phyloP scores from a whole-genome alignment of 2,797 vertebrate species.

The Propithecus perrieri region DNA sequence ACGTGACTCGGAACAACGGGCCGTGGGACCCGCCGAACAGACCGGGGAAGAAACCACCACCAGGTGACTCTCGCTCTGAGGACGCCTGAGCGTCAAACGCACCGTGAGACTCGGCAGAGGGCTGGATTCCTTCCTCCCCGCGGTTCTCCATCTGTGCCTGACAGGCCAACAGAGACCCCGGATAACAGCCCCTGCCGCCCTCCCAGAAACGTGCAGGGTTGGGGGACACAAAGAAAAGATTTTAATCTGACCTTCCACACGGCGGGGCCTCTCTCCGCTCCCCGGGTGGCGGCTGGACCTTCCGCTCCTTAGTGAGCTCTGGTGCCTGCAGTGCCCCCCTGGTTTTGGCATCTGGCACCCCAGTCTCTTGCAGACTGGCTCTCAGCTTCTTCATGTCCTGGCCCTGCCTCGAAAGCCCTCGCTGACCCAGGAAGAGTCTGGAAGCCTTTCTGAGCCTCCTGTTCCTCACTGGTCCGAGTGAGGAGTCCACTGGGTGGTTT shows the following conservation, averaged over 20 bases:
- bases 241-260: fast-evolving
- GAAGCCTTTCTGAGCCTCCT: not conserved
- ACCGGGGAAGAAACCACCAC: fast-evolving
- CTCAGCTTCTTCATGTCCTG: fast-evolving
- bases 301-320: not conserved
- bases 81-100: fast-evolving
- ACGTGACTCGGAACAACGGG: fast-evolving
- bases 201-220: fast-evolving
- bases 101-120: fast-evolving
- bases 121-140: too few relatives aligned
- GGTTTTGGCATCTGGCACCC: too few relatives aligned
- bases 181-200: fast-evolving
- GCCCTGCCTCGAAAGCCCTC: too few relatives aligned
- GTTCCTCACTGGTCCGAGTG: fast-evolving
- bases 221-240: not conserved
- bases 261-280: fast-evolving
- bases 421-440: too few relatives aligned
- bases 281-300: fast-evolving
- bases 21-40: fast-evolving
- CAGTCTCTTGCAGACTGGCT: not conserved
- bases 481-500: too few relatives aligned
- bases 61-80: fast-evolving
- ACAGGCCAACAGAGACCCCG: fast-evolving
- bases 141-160: not conserved
- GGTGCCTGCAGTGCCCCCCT: fast-evolving